These are phyloP conservation scores for Aegypius monachus DNA, from an alignment of 2,113 vertebrate species.

Conservation along the genomic window DNA sequence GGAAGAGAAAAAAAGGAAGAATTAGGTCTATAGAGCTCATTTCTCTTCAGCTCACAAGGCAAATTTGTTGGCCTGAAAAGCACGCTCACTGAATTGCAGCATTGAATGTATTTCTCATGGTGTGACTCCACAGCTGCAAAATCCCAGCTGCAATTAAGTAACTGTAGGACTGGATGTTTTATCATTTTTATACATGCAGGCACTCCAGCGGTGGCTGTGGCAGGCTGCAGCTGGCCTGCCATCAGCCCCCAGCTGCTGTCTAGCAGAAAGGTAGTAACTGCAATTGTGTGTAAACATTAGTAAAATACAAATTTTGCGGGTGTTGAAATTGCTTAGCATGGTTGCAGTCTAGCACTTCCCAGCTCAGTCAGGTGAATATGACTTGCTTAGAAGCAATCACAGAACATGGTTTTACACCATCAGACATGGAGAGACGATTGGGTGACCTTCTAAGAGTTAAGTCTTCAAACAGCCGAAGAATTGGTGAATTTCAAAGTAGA, in stretches of 20 bases:
- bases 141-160: constrained; percentile 64
- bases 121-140: constrained; percentile 67
- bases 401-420: not conserved
- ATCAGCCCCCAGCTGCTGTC: constrained; percentile 66
- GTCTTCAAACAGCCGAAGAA: not conserved
- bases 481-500: not conserved
- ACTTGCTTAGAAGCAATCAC: not conserved
- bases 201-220: constrained; percentile 28
- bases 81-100: constrained; percentile 15
- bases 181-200: constrained; percentile 19
- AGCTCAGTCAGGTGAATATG: not conserved
- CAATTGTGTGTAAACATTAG: constrained; percentile 34
- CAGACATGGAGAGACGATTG: not conserved
- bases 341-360: not conserved
- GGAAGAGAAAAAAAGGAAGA: not conserved
- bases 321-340: not conserved
- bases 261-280: constrained; percentile 38
- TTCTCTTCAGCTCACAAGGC: constrained; percentile 44
- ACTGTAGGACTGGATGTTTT: not conserved
- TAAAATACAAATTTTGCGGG: constrained; percentile 16
- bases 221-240: constrained; percentile 68
- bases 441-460: not conserved
- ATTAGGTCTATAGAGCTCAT: not conserved
- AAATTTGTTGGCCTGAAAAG: constrained; percentile 35
- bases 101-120: constrained; percentile 41